phyloP scores from a whole-genome alignment of 1,140 invertebrate species.

The Brachionus paranguensis region DNA sequence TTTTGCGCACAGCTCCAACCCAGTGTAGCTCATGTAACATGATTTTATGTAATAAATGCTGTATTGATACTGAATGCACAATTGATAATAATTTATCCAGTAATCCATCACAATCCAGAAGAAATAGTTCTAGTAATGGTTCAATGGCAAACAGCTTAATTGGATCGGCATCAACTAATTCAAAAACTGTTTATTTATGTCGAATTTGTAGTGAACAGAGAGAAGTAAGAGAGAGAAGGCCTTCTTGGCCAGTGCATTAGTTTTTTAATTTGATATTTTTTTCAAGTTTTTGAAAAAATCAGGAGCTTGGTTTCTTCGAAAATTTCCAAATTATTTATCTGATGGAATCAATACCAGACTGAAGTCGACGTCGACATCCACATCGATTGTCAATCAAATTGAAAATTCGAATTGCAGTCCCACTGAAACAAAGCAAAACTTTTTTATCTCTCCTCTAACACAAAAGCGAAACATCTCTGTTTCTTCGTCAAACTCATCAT shows the following conservation, averaged over 20 bases:
- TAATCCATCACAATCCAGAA: neutral
- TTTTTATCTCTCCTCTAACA: neutral
- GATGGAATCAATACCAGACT: neutral
- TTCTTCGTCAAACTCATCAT: neutral
- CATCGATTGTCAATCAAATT: constrained; percentile 16
- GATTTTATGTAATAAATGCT: constrained; percentile 34
- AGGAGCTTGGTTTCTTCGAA: constrained; percentile 17
- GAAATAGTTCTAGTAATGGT: constrained; percentile 16
- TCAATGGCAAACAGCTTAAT: neutral
- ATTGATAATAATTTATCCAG: neutral
- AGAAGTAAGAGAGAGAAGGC: neutral
- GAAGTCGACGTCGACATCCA: constrained; percentile 1
- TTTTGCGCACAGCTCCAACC: constrained; percentile 7
- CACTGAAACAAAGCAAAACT: neutral
- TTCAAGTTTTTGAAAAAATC: constrained; percentile 36
- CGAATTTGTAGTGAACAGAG: constrained; percentile 38
- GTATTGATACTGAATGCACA: constrained; percentile 24
- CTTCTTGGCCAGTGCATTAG: too few relatives aligned
- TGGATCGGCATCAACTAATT: neutral
- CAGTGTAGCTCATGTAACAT: constrained; percentile 22
- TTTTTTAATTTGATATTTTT: neutral
- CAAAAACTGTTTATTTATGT: constrained; percentile 29
- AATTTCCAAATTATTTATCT: constrained; percentile 17
- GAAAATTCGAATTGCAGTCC: neutral
- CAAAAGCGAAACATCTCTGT: constrained; percentile 10